Percentiles rank a stretch among this genome's conserved stretches.
Conservation (phyloP, 2,888 invertebrate genomes). For the Phyto melanocephala region DNA sequence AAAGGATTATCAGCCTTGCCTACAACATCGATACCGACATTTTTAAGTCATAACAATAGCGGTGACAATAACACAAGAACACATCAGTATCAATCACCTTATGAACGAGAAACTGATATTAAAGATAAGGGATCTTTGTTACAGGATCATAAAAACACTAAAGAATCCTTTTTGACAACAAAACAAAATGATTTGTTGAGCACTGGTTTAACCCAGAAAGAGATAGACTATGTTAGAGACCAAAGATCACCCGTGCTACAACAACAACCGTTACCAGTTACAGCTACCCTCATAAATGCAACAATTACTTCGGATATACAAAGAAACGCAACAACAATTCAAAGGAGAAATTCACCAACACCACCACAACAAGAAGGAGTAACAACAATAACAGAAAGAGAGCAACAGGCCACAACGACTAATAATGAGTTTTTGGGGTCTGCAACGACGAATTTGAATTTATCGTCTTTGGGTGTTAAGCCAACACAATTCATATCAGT, state of each 20-base stretch:
- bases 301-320: constrained; percentile 39
- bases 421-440: constrained; percentile 52
- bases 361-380: constrained; percentile 42
- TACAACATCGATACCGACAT: background rate
- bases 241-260: constrained; percentile 49
- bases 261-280: constrained; percentile 9
- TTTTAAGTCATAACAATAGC: constrained; percentile 20
- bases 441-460: constrained; percentile 60
- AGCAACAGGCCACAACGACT: constrained; percentile 67
- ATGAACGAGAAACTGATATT: constrained; percentile 43
- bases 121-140: background rate
- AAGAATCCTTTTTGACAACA: constrained; percentile 23
- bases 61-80: constrained; percentile 18
- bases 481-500: constrained; percentile 76
- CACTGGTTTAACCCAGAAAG: constrained; percentile 35
- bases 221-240: constrained; percentile 47
- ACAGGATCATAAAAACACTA: constrained; percentile 29
- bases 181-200: constrained; percentile 28
- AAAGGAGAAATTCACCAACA: constrained; percentile 66
- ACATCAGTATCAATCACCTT: constrained; percentile 1
- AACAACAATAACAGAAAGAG: constrained; percentile 51
- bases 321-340: constrained; percentile 33
- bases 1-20: constrained; percentile 39
- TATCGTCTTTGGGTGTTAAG: constrained; percentile 72
- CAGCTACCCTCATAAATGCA: constrained; percentile 1